A percentile compares a stretch with the other conserved stretches of the same genome.
Conservation (phyloP, 1,140 invertebrate species). For the Mya arenaria region DNA sequence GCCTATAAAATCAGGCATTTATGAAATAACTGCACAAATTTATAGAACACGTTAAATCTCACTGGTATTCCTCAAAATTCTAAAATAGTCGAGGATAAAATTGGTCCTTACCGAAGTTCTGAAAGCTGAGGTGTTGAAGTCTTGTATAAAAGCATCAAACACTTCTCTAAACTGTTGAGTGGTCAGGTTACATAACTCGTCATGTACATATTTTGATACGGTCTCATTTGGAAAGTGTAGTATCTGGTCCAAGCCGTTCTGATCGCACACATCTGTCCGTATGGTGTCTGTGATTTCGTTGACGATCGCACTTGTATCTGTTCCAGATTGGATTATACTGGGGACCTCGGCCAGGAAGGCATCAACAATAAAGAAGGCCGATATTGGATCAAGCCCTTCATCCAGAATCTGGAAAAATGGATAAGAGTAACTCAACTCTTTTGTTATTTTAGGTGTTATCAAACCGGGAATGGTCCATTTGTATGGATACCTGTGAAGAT, state of each 20-base stretch:
- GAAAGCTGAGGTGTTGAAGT: conserved; percentile 31
- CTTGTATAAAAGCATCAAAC: conserved; percentile 13
- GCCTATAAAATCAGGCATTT: too few species aligned
- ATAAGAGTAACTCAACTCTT: neutral
- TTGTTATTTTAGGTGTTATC: too few species aligned
- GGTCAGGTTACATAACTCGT: conserved; percentile 44
- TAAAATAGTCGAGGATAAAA: too few species aligned
- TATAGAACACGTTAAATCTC: too few species aligned
- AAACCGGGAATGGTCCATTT: too few species aligned
- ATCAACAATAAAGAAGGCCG: neutral
- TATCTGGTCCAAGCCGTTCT: conserved; percentile 31
- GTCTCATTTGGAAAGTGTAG: conserved; percentile 47
- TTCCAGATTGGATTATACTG: neutral
- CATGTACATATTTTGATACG: conserved; percentile 35
- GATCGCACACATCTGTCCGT: conserved; percentile 34
- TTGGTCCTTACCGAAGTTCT: too few species aligned
- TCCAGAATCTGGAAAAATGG: neutral
- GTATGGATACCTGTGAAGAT: too few species aligned
- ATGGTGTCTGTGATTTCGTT: conserved; percentile 29
- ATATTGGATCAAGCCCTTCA: neutral
- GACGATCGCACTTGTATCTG: neutral
- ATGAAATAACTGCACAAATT: too few species aligned
- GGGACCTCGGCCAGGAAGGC: neutral
- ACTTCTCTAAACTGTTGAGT: conserved; percentile 8
- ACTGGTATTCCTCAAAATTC: too few species aligned